Percentiles rank a stretch among this genome's conserved stretches.
These are phyloP conservation scores for Micromussa lordhowensis DNA, from an alignment of 92 coral and sea anemone genomes.

Conservation along the genomic window DNA sequence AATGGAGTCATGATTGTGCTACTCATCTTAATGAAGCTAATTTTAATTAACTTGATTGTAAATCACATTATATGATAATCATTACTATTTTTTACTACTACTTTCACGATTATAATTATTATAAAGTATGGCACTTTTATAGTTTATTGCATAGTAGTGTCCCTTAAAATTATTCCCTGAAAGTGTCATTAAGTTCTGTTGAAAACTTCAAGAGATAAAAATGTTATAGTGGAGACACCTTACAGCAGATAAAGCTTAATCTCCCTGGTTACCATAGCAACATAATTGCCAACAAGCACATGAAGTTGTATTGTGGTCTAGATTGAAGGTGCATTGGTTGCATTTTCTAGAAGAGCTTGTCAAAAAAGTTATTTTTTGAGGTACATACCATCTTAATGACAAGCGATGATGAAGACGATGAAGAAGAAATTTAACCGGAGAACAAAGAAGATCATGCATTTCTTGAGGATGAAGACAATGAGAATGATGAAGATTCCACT, in stretches of 20 bases:
- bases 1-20: background rate
- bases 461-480: background rate
- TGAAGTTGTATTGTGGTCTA: no score
- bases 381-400: no score
- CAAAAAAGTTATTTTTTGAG: no score
- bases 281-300: no score
- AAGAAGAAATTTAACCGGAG: slow-evolving; percentile 22
- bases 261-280: background rate
- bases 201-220: background rate
- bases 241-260: background rate
- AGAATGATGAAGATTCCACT: no score
- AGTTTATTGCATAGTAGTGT: background rate
- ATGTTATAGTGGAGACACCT: background rate
- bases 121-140: background rate
- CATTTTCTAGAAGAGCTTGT: no score
- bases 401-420: slow-evolving; percentile 23
- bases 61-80: no score
- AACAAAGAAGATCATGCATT: slow-evolving; percentile 31
- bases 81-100: no score
- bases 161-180: slow-evolving; percentile 2
- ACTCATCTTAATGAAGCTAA: no score
- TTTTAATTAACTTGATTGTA: no score
- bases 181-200: background rate
- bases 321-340: no score
- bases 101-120: background rate